Conservation (phyloP, 2,888 invertebrate species). For the Drosophila emarginata region DNA sequence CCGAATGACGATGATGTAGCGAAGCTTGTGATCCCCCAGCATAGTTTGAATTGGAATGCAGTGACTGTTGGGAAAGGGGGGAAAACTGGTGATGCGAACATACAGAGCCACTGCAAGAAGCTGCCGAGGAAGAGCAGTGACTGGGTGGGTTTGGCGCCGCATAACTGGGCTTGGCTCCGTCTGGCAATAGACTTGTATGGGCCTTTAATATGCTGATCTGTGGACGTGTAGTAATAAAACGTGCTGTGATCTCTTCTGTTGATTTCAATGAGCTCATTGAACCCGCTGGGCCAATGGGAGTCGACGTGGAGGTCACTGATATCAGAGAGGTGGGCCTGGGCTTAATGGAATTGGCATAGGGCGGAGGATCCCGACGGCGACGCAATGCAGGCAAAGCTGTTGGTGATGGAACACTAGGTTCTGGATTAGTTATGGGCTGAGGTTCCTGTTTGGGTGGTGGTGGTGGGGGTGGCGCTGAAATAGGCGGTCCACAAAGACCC, state of each 20-base stretch:
- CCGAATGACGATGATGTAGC: slow-evolving; percentile 68
- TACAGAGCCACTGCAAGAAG: slow-evolving; percentile 72
- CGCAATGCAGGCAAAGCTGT: slow-evolving; percentile 35
- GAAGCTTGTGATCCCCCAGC: slow-evolving; percentile 75
- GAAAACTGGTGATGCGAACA: slow-evolving; percentile 61
- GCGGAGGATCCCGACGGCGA: slow-evolving; percentile 86
- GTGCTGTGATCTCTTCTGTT: slow-evolving; percentile 87
- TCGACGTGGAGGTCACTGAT: slow-evolving; percentile 77
- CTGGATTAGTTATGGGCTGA: slow-evolving; percentile 18
- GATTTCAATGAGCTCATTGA: slow-evolving; percentile 83
- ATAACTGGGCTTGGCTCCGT: slow-evolving; percentile 85
- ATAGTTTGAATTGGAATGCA: slow-evolving; percentile 76
- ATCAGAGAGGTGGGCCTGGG: slow-evolving; percentile 82
- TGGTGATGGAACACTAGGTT: slow-evolving; percentile 32
- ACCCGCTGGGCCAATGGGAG: slow-evolving; percentile 69
- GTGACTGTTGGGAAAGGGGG: slow-evolving; percentile 72
- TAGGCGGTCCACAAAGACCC: slow-evolving; percentile 81
- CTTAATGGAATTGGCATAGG: slow-evolving; percentile 85
- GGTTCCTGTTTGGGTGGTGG: slow-evolving; percentile 33
- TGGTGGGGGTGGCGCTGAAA: slow-evolving; percentile 52
- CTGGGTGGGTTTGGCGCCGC: slow-evolving; percentile 84
- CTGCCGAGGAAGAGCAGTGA: slow-evolving; percentile 73
- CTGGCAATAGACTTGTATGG: slow-evolving; percentile 87
- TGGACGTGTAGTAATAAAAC: slow-evolving; percentile 90
- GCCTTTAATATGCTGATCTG: slow-evolving; percentile 90